phyloP scores from a whole-genome alignment of 2,113 vertebrate species.

The Balaenoptera acutorostrata region DNA sequence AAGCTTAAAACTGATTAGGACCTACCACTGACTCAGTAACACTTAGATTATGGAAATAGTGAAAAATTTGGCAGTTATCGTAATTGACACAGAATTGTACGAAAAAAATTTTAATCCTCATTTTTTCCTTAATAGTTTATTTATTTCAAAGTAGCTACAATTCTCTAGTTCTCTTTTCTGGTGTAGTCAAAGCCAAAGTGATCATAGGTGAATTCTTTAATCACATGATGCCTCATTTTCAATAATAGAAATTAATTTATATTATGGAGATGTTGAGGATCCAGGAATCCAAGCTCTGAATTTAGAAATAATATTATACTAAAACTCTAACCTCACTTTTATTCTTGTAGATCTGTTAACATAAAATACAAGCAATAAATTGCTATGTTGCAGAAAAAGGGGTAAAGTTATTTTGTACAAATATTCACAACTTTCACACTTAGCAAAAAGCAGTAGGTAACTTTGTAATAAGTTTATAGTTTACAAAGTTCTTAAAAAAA shows the following conservation, averaged over 20 bases:
- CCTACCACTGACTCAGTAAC: background rate
- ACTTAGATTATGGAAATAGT: background rate
- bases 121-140: background rate
- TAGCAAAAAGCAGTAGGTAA: background rate
- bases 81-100: background rate
- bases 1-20: background rate
- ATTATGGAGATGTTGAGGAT: background rate
- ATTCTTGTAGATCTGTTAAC: background rate
- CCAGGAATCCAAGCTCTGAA: background rate
- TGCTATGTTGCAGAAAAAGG: background rate
- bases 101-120: background rate
- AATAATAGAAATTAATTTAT: constrained; percentile 5
- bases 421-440: background rate
- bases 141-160: background rate
- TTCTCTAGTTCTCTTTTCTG: background rate
- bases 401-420: background rate
- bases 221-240: background rate
- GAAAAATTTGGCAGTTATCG: background rate
- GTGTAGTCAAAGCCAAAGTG: background rate
- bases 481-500: background rate
- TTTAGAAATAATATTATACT: background rate
- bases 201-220: background rate
- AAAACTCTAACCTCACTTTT: background rate
- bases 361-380: background rate
- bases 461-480: background rate